Evolutionary conservation across 2,113 vertebrate species (phyloP).

Genomic region (Amazona guildingii): DNA sequence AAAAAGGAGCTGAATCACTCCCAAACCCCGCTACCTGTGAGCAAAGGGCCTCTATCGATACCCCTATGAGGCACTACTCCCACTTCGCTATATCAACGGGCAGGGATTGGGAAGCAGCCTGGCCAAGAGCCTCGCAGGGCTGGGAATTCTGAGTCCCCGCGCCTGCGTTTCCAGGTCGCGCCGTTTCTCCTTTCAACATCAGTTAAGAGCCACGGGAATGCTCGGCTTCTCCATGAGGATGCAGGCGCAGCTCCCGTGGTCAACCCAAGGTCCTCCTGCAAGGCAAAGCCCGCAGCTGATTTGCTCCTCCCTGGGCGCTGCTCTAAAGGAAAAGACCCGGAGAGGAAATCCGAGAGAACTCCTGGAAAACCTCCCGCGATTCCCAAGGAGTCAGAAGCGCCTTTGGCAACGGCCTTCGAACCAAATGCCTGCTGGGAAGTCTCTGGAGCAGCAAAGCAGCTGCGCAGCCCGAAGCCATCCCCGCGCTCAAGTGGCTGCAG

Average conservation of each 20-base stretch:
- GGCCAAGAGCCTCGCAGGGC: background rate
- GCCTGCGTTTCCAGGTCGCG: background rate
- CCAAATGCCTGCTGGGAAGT: background rate
- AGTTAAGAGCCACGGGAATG: background rate
- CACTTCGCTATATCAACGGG: background rate
- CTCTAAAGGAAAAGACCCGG: background rate
- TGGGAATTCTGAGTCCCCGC: background rate
- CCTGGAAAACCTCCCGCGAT: constrained; percentile 43
- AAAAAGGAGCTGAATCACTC: background rate
- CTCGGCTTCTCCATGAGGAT: background rate
- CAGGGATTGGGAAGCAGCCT: background rate
- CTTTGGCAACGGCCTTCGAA: constrained; percentile 16
- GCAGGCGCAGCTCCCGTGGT: constrained; percentile 15
- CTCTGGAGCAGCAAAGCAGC: background rate
- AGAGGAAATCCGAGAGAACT: background rate
- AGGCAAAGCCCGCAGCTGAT: background rate
- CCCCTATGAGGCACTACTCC: background rate
- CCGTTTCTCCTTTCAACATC: constrained; percentile 2
- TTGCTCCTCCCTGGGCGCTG: background rate
- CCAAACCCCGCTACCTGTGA: background rate
- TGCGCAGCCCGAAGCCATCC: background rate
- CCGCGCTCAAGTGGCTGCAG: accelerated
- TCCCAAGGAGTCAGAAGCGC: constrained; percentile 39
- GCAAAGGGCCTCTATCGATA: background rate
- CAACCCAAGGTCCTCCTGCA: constrained; percentile 41